Percentiles rank a stretch among this genome's conserved stretches.
Evolutionary conservation across 2,888 invertebrate genomes (phyloP).

Genomic region (Cantharis rustica): DNA sequence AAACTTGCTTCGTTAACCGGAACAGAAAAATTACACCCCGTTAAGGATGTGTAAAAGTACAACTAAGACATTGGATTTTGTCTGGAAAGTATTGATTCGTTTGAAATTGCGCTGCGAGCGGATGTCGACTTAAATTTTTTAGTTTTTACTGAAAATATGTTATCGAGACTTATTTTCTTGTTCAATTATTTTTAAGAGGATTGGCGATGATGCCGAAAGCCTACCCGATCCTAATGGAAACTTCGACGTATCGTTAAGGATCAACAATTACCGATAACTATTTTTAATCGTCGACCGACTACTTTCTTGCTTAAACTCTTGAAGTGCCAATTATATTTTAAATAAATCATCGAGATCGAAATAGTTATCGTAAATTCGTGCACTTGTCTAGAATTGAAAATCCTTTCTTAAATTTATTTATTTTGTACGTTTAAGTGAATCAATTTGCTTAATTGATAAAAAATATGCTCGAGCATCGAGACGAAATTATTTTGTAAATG

Average conservation of each 20-base stretch:
- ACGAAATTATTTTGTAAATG: slow-evolving; percentile 13
- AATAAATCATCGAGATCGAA: background rate
- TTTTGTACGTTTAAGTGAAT: slow-evolving; percentile 10
- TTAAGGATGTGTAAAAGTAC: background rate
- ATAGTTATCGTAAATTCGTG: background rate
- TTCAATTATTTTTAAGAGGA: slow-evolving; percentile 4
- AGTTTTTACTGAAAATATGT: background rate
- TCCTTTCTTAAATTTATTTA: background rate
- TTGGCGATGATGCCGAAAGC: background rate
- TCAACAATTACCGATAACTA: background rate
- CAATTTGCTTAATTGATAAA: slow-evolving; percentile 22
- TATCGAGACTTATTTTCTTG: background rate
- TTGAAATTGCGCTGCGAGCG: background rate
- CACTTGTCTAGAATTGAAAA: background rate
- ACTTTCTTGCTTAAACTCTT: background rate
- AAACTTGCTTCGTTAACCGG: background rate
- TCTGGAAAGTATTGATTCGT: background rate
- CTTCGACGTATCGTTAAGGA: background rate
- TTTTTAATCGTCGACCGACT: background rate
- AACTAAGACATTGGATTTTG: background rate
- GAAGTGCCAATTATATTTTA: background rate
- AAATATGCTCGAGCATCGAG: background rate
- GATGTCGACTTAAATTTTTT: background rate
- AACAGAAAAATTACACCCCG: background rate
- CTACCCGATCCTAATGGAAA: background rate